Conservation (phyloP, 2,113 vertebrate species). For the Dipodomys stephensi region DNA sequence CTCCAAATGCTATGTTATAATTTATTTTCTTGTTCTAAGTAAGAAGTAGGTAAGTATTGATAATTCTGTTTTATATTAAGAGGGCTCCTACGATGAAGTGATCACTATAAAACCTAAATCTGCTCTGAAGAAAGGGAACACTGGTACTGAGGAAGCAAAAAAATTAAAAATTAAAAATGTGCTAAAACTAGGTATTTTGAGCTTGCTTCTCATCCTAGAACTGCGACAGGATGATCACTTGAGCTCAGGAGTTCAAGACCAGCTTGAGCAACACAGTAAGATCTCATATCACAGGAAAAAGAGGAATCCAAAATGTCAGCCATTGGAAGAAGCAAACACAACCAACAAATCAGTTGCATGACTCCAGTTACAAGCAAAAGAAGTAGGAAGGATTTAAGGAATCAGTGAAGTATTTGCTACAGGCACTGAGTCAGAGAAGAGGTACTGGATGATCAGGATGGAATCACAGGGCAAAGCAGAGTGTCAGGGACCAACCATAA, state of each 20-base stretch:
- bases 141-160: background rate
- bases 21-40: constrained; percentile 46
- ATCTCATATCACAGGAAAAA: background rate
- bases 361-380: background rate
- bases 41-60: background rate
- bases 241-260: background rate
- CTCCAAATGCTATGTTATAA: background rate
- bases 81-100: background rate
- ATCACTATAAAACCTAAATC: background rate
- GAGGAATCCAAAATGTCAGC: background rate
- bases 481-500: background rate
- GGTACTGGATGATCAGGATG: no score
- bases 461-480: background rate
- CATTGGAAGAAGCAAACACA: background rate
- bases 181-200: background rate
- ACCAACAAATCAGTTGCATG: background rate
- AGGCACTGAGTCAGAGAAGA: background rate
- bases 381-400: background rate
- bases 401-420: background rate
- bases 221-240: background rate
- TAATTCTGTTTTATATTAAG: background rate
- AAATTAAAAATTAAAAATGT: background rate
- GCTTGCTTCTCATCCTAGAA: no score
- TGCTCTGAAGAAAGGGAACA: background rate
- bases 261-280: background rate